phyloP scores from a whole-genome alignment of 2,797 vertebrate species.

The Labroides dimidiatus region DNA sequence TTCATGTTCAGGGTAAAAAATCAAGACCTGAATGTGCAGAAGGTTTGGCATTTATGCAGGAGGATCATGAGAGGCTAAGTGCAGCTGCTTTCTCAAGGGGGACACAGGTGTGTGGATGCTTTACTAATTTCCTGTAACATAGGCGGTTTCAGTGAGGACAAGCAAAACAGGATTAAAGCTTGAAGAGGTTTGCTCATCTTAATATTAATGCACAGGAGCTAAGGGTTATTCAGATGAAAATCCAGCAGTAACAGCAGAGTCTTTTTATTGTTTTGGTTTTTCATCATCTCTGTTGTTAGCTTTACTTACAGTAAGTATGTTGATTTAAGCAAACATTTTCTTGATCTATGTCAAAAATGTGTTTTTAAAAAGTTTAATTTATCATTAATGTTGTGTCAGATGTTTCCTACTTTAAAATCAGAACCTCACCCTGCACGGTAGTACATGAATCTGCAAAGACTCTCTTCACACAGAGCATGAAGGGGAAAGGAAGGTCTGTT shows the following conservation, averaged over 20 bases:
- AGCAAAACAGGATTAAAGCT: slow-evolving; percentile 53
- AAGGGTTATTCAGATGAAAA: background rate
- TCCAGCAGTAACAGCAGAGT: background rate
- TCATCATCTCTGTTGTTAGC: no score
- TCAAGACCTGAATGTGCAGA: slow-evolving; percentile 61
- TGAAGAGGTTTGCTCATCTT: background rate
- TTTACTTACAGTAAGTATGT: no score
- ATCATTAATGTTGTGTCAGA: no score
- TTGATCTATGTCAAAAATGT: no score
- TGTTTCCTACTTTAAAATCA: no score
- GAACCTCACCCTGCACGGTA: no score
- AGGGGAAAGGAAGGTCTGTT: slow-evolving; percentile 59
- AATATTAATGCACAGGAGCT: slow-evolving; percentile 20
- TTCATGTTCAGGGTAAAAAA: slow-evolving; percentile 62
- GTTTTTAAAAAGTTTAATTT: no score
- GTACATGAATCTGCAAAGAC: background rate
- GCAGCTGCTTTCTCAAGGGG: slow-evolving; percentile 68
- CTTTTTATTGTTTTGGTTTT: no score
- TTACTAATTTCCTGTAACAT: slow-evolving; percentile 77
- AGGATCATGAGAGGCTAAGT: slow-evolving; percentile 73
- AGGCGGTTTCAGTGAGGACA: slow-evolving; percentile 4
- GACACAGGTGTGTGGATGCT: slow-evolving; percentile 81
- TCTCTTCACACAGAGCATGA: slow-evolving; percentile 7
- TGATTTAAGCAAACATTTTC: no score
- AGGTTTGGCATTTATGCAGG: slow-evolving; percentile 51